Conservation (phyloP, 2,888 invertebrate species). For the Ommatoiulus sabulosus region DNA sequence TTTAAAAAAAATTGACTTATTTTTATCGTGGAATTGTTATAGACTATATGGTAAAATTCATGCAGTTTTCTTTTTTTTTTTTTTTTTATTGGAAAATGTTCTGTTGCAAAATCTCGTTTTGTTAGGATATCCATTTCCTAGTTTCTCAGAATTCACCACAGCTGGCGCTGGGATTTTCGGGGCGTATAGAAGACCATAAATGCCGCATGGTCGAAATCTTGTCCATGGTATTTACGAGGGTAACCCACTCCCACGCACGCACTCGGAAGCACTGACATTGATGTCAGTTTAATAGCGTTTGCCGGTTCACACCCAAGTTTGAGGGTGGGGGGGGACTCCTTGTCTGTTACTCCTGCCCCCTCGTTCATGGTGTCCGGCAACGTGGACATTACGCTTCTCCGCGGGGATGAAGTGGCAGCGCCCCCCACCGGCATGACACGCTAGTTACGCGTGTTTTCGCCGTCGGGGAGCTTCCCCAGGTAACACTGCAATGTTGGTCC, state of each 20-base stretch:
- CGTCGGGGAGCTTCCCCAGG: not conserved
- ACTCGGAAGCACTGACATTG: constrained; percentile 27
- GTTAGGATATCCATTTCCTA: too few relatives aligned
- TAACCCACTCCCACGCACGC: not conserved
- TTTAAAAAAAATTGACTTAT: too few relatives aligned
- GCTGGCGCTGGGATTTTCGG: too few relatives aligned
- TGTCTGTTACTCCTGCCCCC: not conserved
- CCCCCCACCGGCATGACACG: constrained; percentile 45
- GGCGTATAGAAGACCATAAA: too few relatives aligned
- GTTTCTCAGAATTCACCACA: too few relatives aligned
- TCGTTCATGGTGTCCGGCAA: not conserved
- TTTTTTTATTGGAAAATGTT: too few relatives aligned
- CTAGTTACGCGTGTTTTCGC: constrained; percentile 47
- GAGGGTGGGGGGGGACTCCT: not conserved
- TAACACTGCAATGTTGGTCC: too few relatives aligned
- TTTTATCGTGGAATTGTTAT: too few relatives aligned
- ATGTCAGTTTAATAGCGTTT: not conserved
- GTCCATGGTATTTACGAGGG: not conserved
- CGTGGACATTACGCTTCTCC: not conserved
- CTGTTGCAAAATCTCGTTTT: too few relatives aligned
- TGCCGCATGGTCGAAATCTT: not conserved
- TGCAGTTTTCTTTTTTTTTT: too few relatives aligned
- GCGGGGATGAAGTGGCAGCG: constrained; percentile 5
- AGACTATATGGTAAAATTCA: too few relatives aligned
- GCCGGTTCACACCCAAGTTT: not conserved